Conservation (phyloP, 2,797 vertebrate genomes). For the Myripristis murdjan region DNA sequence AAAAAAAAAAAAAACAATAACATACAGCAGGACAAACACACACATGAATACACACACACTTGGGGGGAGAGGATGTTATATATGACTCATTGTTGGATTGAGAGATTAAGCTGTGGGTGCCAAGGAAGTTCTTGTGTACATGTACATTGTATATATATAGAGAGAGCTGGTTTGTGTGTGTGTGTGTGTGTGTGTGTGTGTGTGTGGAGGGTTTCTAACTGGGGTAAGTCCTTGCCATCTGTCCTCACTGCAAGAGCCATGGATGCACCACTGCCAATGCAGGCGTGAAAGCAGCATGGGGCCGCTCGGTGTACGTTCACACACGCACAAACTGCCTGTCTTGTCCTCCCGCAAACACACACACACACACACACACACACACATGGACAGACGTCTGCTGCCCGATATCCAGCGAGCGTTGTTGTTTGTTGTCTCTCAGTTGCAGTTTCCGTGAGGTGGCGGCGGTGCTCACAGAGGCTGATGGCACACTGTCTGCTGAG, state of each 20-base stretch:
- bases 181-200: conserved; percentile 42
- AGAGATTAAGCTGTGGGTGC: conserved; percentile 54
- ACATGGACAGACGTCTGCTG: conserved; percentile 35
- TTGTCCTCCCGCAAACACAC: background rate
- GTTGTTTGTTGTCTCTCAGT: background rate
- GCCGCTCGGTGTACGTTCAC: conserved; percentile 16
- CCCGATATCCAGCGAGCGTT: background rate
- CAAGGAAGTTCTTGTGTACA: conserved; percentile 61
- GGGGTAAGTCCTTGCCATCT: conserved; percentile 85
- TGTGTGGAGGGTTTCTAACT: conserved; percentile 54
- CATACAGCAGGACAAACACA: conserved; percentile 7
- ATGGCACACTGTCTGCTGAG: too few species aligned
- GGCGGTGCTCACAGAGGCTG: too few species aligned
- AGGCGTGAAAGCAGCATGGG: conserved; percentile 58
- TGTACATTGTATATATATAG: too few species aligned
- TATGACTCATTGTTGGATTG: conserved; percentile 72
- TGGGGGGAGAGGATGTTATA: conserved; percentile 37
- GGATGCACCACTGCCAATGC: conserved; percentile 70
- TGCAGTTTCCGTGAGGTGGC: background rate
- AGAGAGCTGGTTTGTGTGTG: conserved; percentile 39
- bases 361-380: too few species aligned
- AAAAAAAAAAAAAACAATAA: too few species aligned
- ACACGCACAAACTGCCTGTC: background rate
- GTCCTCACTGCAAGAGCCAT: conserved; percentile 72
- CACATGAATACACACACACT: conserved; percentile 10